Conservation (phyloP, 2,797 vertebrate genomes). For the Microhierax caerulescens region DNA sequence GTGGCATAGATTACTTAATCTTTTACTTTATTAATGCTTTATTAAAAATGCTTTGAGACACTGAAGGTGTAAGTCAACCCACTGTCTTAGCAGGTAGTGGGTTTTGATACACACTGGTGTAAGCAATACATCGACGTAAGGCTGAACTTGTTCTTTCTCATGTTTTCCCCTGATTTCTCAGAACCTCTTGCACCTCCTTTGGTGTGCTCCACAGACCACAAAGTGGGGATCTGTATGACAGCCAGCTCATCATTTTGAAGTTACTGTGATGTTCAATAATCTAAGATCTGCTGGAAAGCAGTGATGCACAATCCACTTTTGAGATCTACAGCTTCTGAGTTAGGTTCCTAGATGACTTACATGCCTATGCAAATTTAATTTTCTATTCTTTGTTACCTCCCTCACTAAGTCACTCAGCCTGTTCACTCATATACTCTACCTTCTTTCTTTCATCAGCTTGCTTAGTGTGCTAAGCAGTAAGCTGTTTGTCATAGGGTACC, state of each 20-base stretch:
- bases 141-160: background rate
- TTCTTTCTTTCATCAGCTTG: slow-evolving; percentile 50
- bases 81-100: background rate
- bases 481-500: slow-evolving; percentile 60
- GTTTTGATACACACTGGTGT: background rate
- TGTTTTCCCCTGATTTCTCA: background rate
- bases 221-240: background rate
- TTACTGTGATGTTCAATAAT: background rate
- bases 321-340: background rate
- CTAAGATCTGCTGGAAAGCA: background rate
- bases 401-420: background rate
- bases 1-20: background rate
- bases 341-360: slow-evolving; percentile 12
- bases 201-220: background rate
- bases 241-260: background rate
- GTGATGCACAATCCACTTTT: background rate
- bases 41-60: background rate
- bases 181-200: background rate
- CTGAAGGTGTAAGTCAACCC: background rate
- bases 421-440: background rate
- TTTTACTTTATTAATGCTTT: background rate
- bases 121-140: background rate
- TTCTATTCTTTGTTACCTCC: slow-evolving; percentile 42
- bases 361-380: slow-evolving; percentile 18
- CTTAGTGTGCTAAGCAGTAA: slow-evolving; percentile 22